A percentile compares a stretch with the other conserved stretches of the same genome.
phyloP scores from a whole-genome alignment of 2,797 vertebrate species.

The Enteromius radiatus region DNA sequence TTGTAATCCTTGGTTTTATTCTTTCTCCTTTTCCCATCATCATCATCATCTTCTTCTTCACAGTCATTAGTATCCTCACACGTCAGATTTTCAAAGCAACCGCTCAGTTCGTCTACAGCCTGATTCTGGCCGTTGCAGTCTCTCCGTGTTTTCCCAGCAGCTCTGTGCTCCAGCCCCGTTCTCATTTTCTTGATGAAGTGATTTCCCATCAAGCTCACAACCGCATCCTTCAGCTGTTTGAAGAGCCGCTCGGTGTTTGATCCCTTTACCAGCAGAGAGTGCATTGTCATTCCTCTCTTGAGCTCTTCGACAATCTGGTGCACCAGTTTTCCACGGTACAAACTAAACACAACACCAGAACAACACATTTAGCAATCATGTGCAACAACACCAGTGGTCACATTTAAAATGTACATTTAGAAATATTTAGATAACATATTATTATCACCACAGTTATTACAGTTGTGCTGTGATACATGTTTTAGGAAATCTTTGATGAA shows the following conservation, averaged over 20 bases:
- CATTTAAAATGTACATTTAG: too few species aligned
- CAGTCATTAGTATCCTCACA: conserved; percentile 59
- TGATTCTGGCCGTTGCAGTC: too few species aligned
- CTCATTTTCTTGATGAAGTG: conserved; percentile 64
- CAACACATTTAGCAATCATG: background rate
- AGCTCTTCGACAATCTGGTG: conserved; percentile 75
- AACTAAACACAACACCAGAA: conserved; percentile 65
- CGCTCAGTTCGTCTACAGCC: conserved; percentile 44
- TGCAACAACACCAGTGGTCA: too few species aligned
- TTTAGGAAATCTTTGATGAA: too few species aligned
- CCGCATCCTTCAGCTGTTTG: conserved; percentile 61
- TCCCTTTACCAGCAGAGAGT: conserved; percentile 66
- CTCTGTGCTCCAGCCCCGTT: conserved; percentile 58
- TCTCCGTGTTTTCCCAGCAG: conserved; percentile 47
- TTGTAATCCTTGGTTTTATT: conserved; percentile 52
- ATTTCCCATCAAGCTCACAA: conserved; percentile 62
- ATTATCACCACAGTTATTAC: too few species aligned
- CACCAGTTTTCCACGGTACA: conserved; percentile 80
- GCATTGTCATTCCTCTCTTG: conserved; percentile 55
- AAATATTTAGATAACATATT: too few species aligned
- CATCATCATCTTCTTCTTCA: background rate
- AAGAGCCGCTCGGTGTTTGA: conserved; percentile 67
- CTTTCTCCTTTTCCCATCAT: background rate
- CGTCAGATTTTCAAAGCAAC: conserved; percentile 68
- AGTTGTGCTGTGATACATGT: too few species aligned